phyloP scores from a whole-genome alignment of 1,140 invertebrate species.

The Eriosoma lanigerum region DNA sequence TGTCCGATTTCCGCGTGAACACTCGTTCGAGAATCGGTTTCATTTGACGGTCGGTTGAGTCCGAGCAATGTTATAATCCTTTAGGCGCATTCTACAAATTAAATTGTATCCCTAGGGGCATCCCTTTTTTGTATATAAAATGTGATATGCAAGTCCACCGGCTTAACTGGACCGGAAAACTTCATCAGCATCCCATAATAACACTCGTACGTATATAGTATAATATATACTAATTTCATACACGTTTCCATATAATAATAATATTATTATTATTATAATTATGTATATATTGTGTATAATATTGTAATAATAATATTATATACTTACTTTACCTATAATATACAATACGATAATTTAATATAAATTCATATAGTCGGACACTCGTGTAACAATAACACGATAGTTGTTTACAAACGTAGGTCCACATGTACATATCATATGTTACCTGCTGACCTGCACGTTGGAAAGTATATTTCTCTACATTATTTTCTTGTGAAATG shows the following conservation, averaged over 20 bases:
- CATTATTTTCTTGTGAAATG: constrained; percentile 33
- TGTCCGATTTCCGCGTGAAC: constrained; percentile 31
- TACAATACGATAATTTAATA: too few relatives aligned
- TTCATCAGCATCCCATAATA: constrained; percentile 38
- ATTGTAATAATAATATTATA: background rate
- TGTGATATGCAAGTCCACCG: background rate
- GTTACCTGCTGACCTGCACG: too few relatives aligned
- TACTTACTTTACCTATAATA: too few relatives aligned
- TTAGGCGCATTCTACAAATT: constrained; percentile 40
- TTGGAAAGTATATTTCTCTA: constrained; percentile 8
- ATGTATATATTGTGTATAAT: background rate
- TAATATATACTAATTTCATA: too few relatives aligned
- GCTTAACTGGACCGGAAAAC: constrained; percentile 41
- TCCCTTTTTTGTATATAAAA: constrained; percentile 39
- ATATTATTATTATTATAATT: background rate
- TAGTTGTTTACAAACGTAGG: background rate
- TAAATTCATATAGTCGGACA: background rate
- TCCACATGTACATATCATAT: too few relatives aligned
- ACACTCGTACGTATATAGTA: too few relatives aligned
- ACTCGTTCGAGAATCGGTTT: constrained; percentile 40
- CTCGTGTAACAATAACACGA: constrained; percentile 14
- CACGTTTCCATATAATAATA: background rate
- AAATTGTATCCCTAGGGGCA: constrained; percentile 26
- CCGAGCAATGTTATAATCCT: constrained; percentile 47
- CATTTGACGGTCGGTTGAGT: constrained; percentile 46